These are phyloP conservation scores for Epizoanthus rinbou DNA, from an alignment of 92 coral and sea anemone genomes.

Conservation along the genomic window DNA sequence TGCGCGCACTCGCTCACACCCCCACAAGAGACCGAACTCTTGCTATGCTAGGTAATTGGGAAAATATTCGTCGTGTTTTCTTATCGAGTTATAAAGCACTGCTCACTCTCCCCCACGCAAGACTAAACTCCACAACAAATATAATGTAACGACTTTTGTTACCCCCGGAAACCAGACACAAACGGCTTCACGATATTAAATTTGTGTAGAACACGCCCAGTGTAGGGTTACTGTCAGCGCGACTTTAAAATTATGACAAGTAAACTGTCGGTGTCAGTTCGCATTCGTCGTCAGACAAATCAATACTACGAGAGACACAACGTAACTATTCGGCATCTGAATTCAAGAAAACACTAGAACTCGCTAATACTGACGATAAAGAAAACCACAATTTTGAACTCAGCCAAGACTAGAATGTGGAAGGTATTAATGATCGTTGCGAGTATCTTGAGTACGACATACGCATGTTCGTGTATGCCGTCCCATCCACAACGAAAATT, in stretches of 20 bases:
- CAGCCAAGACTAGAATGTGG: conserved; percentile 23
- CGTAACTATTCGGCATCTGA: background rate
- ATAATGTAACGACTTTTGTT: background rate
- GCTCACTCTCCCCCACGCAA: background rate
- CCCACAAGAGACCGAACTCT: too few species aligned
- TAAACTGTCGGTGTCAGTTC: conserved; percentile 20
- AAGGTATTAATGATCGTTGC: background rate
- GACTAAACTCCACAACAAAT: background rate
- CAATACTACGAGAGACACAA: background rate
- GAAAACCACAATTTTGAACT: conserved; percentile 5
- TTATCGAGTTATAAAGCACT: background rate
- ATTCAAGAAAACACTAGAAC: background rate
- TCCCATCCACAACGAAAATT: conserved; percentile 91
- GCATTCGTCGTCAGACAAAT: conserved; percentile 6
- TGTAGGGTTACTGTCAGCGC: conserved; percentile 13
- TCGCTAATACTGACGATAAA: background rate
- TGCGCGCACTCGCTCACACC: too few species aligned
- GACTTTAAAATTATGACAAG: conserved; percentile 34
- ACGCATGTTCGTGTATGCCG: conserved; percentile 84
- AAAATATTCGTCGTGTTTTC: background rate
- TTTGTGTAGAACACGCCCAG: conserved; percentile 30
- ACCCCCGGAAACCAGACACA: conserved; percentile 28
- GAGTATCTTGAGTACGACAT: conserved; percentile 10
- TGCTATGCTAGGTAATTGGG: too few species aligned
- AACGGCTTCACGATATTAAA: background rate